These are phyloP conservation scores for Sphinx pinastri DNA, from an alignment of 2,888 invertebrate species.

Conservation along the genomic window DNA sequence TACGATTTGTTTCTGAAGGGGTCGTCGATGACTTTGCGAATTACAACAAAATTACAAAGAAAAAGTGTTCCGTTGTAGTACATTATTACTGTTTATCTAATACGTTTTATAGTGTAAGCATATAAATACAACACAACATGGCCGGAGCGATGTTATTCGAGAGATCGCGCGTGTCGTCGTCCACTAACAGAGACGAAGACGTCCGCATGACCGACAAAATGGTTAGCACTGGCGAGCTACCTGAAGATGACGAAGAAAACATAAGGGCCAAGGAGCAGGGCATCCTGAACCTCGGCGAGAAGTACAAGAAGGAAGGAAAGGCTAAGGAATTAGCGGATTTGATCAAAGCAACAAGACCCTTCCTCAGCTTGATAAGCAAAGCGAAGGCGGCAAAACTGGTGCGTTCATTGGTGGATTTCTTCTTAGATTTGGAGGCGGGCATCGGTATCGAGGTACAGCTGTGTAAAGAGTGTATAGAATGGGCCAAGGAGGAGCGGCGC, in stretches of 20 bases:
- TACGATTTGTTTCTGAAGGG: slow-evolving; percentile 81
- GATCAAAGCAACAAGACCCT: slow-evolving; percentile 97
- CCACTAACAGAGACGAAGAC: slow-evolving; percentile 90
- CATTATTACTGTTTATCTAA: slow-evolving; percentile 68
- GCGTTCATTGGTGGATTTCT: slow-evolving; percentile 97
- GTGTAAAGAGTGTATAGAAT: slow-evolving; percentile 99
- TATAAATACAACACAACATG: slow-evolving; percentile 86
- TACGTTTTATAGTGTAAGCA: slow-evolving; percentile 72
- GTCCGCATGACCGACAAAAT: slow-evolving; percentile 90
- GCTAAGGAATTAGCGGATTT: slow-evolving; percentile 96
- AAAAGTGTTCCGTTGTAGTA: slow-evolving; percentile 73
- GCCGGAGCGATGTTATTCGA: slow-evolving; percentile 96
- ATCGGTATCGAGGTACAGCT: slow-evolving; percentile 97
- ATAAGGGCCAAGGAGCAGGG: slow-evolving; percentile 97
- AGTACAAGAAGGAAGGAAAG: slow-evolving; percentile 96
- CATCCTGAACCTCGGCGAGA: slow-evolving; percentile 95
- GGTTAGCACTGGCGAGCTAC: slow-evolving; percentile 89
- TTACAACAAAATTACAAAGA: slow-evolving; percentile 82
- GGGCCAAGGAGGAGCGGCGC: slow-evolving; percentile 99
- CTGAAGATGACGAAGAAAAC: slow-evolving; percentile 94
- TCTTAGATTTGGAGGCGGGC: slow-evolving; percentile 97
- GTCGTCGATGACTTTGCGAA: slow-evolving; percentile 84
- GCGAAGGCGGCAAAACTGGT: slow-evolving; percentile 99
- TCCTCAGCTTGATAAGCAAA: slow-evolving; percentile 97
- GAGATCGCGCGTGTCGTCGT: slow-evolving; percentile 90